phyloP scores from a whole-genome alignment of 2,888 invertebrate genomes.

The Clistopyga incitator region DNA sequence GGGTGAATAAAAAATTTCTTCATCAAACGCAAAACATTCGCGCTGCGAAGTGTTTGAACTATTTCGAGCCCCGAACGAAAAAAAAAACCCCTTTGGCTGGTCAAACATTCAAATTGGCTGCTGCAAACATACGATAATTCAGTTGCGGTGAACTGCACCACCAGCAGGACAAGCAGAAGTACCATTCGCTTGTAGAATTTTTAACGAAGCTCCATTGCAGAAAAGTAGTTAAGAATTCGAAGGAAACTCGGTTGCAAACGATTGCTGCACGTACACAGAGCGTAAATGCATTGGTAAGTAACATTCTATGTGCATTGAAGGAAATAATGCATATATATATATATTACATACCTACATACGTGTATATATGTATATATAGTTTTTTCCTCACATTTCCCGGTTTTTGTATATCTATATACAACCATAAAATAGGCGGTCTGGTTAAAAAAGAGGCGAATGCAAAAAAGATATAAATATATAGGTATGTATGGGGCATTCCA shows the following conservation, averaged over 20 bases:
- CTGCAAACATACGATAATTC: conserved; percentile 12
- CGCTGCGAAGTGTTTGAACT: background rate
- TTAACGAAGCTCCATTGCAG: conserved; percentile 35
- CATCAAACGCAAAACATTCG: background rate
- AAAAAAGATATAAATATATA: too few species aligned
- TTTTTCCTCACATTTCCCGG: too few species aligned
- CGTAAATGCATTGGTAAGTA: conserved; percentile 3
- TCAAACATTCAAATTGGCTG: background rate
- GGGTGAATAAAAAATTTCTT: background rate
- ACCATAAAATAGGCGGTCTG: too few species aligned
- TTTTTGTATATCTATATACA: too few species aligned
- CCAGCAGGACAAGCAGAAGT: background rate
- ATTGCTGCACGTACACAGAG: background rate
- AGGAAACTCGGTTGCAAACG: conserved; percentile 19
- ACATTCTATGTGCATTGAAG: background rate
- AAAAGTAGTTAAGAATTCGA: conserved; percentile 38
- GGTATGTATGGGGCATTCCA: too few species aligned
- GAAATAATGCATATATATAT: background rate
- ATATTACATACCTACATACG: background rate
- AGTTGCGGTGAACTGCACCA: conserved; percentile 28
- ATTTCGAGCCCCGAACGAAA: conserved; percentile 1
- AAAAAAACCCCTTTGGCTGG: background rate
- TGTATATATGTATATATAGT: conserved; percentile 16
- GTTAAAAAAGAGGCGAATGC: too few species aligned
- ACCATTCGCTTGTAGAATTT: conserved; percentile 34